Evolutionary conservation across 2,888 invertebrate species (phyloP), one percentile per base, ranked within the genome.

Genomic region (Pasiphila rectangulata): DNA sequence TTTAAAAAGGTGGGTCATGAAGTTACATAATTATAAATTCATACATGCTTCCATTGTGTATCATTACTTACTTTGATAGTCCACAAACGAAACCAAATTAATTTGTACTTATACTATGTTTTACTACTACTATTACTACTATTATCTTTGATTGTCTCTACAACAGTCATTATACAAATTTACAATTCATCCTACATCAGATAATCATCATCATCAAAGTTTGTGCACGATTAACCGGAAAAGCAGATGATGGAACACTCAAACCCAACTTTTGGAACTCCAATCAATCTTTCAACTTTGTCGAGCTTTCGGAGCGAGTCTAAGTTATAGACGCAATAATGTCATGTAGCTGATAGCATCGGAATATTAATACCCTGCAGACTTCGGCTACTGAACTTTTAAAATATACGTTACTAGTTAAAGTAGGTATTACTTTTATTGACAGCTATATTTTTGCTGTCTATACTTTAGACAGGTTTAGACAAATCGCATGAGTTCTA

Each of bases 121-220:
- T n/a, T n/a, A n/a, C n/a, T n/a, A n/a, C n/a, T n/a, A n/a, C n/a
- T n/a, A n/a, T n/a, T n/a, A n/a, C n/a, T n/a, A n/a, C n/a, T n/a
- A n/a, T n/a, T n/a, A n/a, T n/a, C n/a, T n/a, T n/a, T n/a, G n/a
- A n/a, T n/a, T n/a, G n/a, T n/a, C n/a, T n/a, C n/a, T n/a, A n/a
- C n/a, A n/a, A n/a, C n/a, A n/a, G n/a, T n/a, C n/a, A n/a, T n/a
- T n/a, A n/a, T n/a, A n/a, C n/a, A n/a, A n/a, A n/a, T n/a, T n/a
- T n/a, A n/a, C n/a, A n/a, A n/a, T n/a, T 21, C n/a, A 3, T 17
- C n/a, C n/a, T 7, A n/a, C n/a, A n/a, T n/a, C 4, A 7, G 16
- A 30, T 17, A 16, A 16, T 17, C n/a, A 4, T 17, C 30, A 17
- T 16, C 0, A 75, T 71, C 73, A 12, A 46, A 1, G 17, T 32